Percentiles rank a stretch among this genome's conserved stretches.
Conservation (phyloP, 2,113 vertebrate species). For the Scomber scombrus region DNA sequence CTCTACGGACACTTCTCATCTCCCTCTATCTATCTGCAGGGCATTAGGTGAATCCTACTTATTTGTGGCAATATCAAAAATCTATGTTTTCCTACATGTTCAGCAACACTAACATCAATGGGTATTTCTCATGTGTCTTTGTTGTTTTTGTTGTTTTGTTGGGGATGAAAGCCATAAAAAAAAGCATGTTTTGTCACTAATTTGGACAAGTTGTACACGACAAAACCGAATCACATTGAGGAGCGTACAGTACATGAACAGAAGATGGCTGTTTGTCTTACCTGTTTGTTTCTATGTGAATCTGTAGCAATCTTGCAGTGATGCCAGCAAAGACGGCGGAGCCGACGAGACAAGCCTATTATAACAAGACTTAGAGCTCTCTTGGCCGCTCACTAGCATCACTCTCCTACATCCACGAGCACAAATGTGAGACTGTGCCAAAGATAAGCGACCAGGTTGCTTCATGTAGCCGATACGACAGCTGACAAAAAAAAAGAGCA, state of each 20-base stretch:
- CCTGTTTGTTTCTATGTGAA: constrained; percentile 76
- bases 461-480: constrained; percentile 81
- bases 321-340: constrained; percentile 53
- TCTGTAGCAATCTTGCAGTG: constrained; percentile 82
- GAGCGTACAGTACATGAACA: constrained; percentile 44
- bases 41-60: constrained; percentile 99
- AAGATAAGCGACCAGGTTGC: constrained; percentile 83
- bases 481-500: constrained; percentile 56
- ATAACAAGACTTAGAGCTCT: constrained; percentile 28
- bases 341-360: constrained; percentile 21
- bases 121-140: constrained; percentile 83
- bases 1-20: constrained; percentile 92
- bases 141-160: constrained; percentile 88
- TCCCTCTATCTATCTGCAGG: constrained; percentile 93
- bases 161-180: constrained; percentile 99
- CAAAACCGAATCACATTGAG: constrained; percentile 58
- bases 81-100: constrained; percentile 90
- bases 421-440: constrained; percentile 86
- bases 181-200: constrained; percentile 85
- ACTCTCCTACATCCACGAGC: constrained; percentile 79
- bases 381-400: constrained; percentile 50
- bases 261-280: constrained; percentile 76
- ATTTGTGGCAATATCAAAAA: constrained; percentile 99
- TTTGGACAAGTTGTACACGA: constrained; percentile 67
- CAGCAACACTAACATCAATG: constrained; percentile 89